These are phyloP conservation scores for Otolemur crassicaudatus DNA, from an alignment of 2,797 vertebrate genomes.

Conservation along the genomic window DNA sequence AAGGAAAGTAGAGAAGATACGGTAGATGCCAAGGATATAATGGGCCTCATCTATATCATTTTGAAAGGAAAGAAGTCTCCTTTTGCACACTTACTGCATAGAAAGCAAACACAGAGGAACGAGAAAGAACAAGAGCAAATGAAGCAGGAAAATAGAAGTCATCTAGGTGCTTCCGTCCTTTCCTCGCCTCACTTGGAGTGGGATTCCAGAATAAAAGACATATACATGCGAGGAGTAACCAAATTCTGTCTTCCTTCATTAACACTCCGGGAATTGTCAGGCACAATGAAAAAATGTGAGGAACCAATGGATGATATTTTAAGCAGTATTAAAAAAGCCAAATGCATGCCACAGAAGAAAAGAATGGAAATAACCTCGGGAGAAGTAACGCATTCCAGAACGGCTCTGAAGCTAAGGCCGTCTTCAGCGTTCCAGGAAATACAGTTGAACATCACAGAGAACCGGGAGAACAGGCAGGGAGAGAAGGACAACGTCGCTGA, in stretches of 20 bases:
- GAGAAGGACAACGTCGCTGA: neutral
- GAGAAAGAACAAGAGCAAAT: neutral
- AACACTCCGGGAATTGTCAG: neutral
- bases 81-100: neutral
- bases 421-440: neutral
- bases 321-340: conserved; percentile 41
- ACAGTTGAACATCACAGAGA: neutral
- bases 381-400: neutral
- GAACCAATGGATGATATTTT: neutral
- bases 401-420: neutral
- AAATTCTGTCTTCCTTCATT: neutral
- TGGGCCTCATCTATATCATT: neutral
- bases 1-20: neutral
- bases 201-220: neutral
- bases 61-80: neutral
- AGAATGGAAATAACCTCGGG: neutral
- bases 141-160: neutral
- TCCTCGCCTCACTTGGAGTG: neutral
- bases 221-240: neutral
- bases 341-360: neutral
- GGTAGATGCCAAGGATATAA: neutral
- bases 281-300: neutral
- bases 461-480: neutral
- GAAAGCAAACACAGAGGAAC: neutral
- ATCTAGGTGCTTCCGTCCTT: neutral